Conservation (phyloP, 2,888 invertebrate genomes). For the Tanaodytes sp. region DNA sequence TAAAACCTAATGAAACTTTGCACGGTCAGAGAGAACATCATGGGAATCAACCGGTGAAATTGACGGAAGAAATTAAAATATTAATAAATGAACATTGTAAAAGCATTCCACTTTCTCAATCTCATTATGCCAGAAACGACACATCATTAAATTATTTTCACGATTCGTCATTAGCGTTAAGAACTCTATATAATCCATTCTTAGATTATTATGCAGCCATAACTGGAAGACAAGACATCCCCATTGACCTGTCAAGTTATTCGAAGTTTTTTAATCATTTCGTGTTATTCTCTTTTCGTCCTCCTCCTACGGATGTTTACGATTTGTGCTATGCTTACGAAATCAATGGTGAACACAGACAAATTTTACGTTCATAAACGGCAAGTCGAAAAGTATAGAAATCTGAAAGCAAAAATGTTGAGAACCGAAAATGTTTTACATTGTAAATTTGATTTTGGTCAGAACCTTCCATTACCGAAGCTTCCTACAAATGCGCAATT, state of each 20-base stretch:
- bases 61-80: not conserved
- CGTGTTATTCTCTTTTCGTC: not conserved
- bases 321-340: not conserved
- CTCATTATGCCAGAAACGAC: not conserved
- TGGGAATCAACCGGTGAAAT: not conserved
- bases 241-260: not conserved
- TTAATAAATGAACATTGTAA: not conserved
- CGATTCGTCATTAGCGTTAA: not conserved
- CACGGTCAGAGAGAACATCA: not conserved
- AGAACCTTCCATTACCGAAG: not conserved
- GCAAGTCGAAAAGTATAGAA: not conserved
- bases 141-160: not conserved
- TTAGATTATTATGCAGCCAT: not conserved
- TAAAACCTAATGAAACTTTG: not conserved
- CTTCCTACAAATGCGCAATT: not conserved
- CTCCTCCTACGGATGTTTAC: not conserved
- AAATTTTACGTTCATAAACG: not conserved
- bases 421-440: not conserved
- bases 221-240: not conserved
- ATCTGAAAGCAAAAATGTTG: not conserved
- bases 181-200: not conserved
- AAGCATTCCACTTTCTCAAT: not conserved
- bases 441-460: not conserved
- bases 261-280: not conserved
- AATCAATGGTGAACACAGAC: too few species aligned